Base-by-base conservation (phyloP, 1,140 invertebrate genomes). In the Apis cerana region DNA sequence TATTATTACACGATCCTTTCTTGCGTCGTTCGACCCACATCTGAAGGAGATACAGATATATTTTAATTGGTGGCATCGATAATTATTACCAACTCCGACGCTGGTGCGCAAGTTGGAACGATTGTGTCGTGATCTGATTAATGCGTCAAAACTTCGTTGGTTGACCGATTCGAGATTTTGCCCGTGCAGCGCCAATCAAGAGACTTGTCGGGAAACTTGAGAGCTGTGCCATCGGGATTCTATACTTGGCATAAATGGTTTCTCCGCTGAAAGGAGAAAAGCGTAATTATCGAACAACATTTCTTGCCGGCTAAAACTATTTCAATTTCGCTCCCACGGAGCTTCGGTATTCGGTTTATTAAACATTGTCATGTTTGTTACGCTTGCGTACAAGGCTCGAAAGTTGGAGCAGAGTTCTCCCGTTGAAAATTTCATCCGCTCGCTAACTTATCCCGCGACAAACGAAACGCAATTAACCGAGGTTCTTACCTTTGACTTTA, bases 81-180 rank as follows among this genome's bases (percentile, higher is more conserved):
- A 74, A 74, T 74, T 65, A 15, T 56, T 33, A 48, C 12, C 10
- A 56, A 74, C 61, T 56, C 13, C 15, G 10, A 54, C 3, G 33
- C 3, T 13, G 70, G 61, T 48, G 33, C 48, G n/a, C 27, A 80
- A 75, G 43, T 80, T 75, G 15, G 27, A 80, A 75, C 70, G 50
- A 80, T 64, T 74, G 56, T n/a, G n/a, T 65, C 70, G 78, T 43
- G 50, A 19, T n/a, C 59, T 80, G 78, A 80, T 80, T 80, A 80
- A 80, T 75, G 70, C 61, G n/a, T 58, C 61, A 80, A 27, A 27
- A 80, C 70, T 80, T 80, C 21, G 56, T 80, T 80, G 75, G 69
- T 80, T 80, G 78, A 74, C 70, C 78, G 70, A 75, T 80, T 54
- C 68, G 58, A 72, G 77, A 80, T 80, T 80, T 75, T 80, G 70